A percentile compares a stretch with the other conserved stretches of the same genome.
Conservation (phyloP, 2,888 invertebrate genomes). For the Sclerodermus sp. region DNA sequence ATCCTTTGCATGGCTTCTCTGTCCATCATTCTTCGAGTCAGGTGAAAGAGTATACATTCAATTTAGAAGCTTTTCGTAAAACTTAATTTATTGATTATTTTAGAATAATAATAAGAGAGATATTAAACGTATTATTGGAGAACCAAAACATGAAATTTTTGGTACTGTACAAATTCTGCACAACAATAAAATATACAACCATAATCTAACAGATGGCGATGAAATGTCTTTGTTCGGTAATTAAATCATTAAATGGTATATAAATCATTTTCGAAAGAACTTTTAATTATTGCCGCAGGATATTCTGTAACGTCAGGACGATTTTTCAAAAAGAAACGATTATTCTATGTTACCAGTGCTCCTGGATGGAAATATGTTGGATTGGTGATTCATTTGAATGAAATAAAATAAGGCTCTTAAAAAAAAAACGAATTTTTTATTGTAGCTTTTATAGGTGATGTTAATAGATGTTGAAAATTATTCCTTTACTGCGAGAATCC, state of each 20-base stretch:
- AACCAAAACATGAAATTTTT: slow-evolving; percentile 27
- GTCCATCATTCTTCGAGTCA: slow-evolving; percentile 23
- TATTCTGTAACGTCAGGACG: slow-evolving; percentile 40
- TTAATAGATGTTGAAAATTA: slow-evolving; percentile 25
- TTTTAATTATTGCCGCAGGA: slow-evolving; percentile 24
- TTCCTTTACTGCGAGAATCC: slow-evolving; percentile 16
- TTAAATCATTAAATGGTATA: not conserved
- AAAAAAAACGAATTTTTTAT: not conserved
- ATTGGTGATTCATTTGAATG: slow-evolving; percentile 19
- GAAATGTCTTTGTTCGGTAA: slow-evolving; percentile 32
- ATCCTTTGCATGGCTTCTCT: slow-evolving; percentile 42
- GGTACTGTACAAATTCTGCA: slow-evolving; percentile 24
- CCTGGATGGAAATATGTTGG: slow-evolving; percentile 38
- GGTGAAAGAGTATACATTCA: slow-evolving; percentile 16
- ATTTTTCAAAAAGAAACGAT: slow-evolving; percentile 30
- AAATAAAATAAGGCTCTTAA: not conserved
- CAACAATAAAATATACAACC: slow-evolving; percentile 8
- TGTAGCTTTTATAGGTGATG: slow-evolving; percentile 23
- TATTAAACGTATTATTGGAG: slow-evolving; percentile 26
- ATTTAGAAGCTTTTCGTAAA: not conserved
- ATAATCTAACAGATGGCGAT: slow-evolving; percentile 8
- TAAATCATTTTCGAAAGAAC: not conserved
- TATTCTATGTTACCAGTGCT: slow-evolving; percentile 35
- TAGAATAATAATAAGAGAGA: not conserved
- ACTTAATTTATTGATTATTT: not conserved